Conservation (phyloP, 2,797 vertebrate genomes). For the Rhinatrema bivittatum region DNA sequence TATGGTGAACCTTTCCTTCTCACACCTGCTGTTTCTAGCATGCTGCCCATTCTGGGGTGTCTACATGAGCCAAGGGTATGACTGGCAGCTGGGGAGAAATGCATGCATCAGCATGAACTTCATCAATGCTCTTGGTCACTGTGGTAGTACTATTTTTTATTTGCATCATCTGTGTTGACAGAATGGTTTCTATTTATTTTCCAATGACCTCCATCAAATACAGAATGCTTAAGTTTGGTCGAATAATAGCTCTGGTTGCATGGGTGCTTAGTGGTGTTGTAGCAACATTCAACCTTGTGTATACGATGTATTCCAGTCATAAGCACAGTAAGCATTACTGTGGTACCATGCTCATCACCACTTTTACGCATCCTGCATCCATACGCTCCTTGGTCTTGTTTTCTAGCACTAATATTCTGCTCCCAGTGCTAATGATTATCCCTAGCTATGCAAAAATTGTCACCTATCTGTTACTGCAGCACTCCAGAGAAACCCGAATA, state of each 20-base stretch:
- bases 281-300: neutral
- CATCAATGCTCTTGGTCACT: neutral
- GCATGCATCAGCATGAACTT: slow-evolving; percentile 3
- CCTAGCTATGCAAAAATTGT: slow-evolving; percentile 1
- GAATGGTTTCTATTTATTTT: slow-evolving; percentile 3
- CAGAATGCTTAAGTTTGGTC: slow-evolving; percentile 8
- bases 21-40: slow-evolving; percentile 5
- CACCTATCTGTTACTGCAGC: neutral
- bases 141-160: slow-evolving; percentile 3
- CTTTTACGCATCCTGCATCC: neutral
- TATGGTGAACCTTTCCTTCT: neutral
- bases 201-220: neutral
- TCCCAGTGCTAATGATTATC: neutral
- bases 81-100: slow-evolving; percentile 1
- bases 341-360: slow-evolving; percentile 5
- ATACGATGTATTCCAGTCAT: neutral
- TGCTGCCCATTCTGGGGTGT: neutral
- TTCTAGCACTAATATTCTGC: slow-evolving; percentile 1
- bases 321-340: slow-evolving; percentile 1
- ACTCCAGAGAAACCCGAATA: neutral
- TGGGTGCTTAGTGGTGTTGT: neutral
- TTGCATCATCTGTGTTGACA: slow-evolving; percentile 3
- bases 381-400: neutral
- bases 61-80: slow-evolving; percentile 1
- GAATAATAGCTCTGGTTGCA: neutral